Base-by-base conservation (phyloP, 2,113 vertebrate genomes). In the Chascanopsetta lugubris region DNA sequence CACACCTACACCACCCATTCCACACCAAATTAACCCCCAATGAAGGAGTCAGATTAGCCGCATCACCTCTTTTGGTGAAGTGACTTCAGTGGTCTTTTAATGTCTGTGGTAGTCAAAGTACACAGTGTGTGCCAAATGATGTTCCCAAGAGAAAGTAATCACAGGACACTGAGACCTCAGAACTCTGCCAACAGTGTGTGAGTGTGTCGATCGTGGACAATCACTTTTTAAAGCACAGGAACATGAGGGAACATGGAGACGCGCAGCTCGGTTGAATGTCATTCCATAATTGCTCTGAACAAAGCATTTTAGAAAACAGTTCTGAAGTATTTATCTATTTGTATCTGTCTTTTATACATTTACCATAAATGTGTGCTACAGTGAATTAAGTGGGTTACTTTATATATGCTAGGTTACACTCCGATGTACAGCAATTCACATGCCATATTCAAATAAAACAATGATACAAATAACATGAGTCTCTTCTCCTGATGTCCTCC, bases 361-460 rank as follows among this genome's bases (percentile, higher is more conserved):
- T 83, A 75, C 78, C 85, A 88, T 91, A 46, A 82, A 59, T 66
- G 83, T 91, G 69, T 20, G 85, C 87, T 90, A 74, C 79, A 75
- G 84, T 88, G 54, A 69, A 82, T 67, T 87, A 82, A 82, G 82
- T 85, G 88, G 83, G 72, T 83, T 79, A 83, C 76, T 90, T 83
- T 90, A 83, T 84, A 89, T 91, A 83, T 75, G 88, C 81, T 82
- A 88, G 84, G 72, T 76, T 72, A 80, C 69, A 75, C 58, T 69
- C 71, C 61, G 67, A 85, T 88, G 77, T 89, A 88, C 83, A 90
- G 77, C 84, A 51, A 86, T 89, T 90, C 75, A 78, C 83, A 85
- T 79, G 79, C 77, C 63, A n/a, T 89, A 89, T 91, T 91, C 79
- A 85, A 92, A 93, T 93, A 93, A 93, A 93, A 92, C 72, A 78